Evolutionary conservation across 2,888 invertebrate species (phyloP).

Genomic region (Andrena fulva): DNA sequence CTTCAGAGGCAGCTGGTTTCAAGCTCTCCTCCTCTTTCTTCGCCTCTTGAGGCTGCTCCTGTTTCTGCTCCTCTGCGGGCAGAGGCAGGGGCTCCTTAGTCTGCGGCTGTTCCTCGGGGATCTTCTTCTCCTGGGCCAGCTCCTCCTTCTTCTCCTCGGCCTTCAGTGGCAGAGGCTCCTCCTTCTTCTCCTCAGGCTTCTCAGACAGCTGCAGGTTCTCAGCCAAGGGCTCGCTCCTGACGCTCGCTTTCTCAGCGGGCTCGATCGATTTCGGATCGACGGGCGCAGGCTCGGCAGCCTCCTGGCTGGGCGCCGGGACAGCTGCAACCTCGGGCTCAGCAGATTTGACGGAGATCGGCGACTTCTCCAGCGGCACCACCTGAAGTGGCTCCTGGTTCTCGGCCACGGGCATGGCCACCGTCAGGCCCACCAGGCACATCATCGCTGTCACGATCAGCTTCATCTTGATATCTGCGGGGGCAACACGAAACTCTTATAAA

Average conservation of each 20-base stretch:
- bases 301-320: slow-evolving; percentile 53
- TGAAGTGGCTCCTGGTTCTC: slow-evolving; percentile 82
- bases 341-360: slow-evolving; percentile 16
- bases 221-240: slow-evolving; percentile 39
- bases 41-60: slow-evolving; percentile 35
- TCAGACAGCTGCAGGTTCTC: slow-evolving; percentile 28
- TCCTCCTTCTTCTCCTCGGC: slow-evolving; percentile 59
- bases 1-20: slow-evolving; percentile 69
- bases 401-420: slow-evolving; percentile 87
- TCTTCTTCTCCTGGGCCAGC: slow-evolving; percentile 45
- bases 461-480: slow-evolving; percentile 84
- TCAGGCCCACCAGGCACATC: slow-evolving; percentile 87
- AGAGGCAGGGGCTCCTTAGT: slow-evolving; percentile 46
- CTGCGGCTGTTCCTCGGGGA: slow-evolving; percentile 16
- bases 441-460: slow-evolving; percentile 75
- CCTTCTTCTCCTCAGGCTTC: slow-evolving; percentile 59
- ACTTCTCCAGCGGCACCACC: slow-evolving; percentile 76
- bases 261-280: slow-evolving; percentile 17
- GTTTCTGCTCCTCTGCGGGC: slow-evolving; percentile 48
- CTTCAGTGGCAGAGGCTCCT: slow-evolving; percentile 57
- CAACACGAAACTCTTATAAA: background rate
- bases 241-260: slow-evolving; percentile 25
- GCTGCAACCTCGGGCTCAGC: slow-evolving; percentile 27
- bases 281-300: slow-evolving; percentile 58
- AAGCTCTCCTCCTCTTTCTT: slow-evolving; percentile 72